Percentiles rank a stretch among this genome's conserved stretches.
Evolutionary conservation across 2,113 vertebrate species (phyloP).

Genomic region (Pluvianellus socialis): DNA sequence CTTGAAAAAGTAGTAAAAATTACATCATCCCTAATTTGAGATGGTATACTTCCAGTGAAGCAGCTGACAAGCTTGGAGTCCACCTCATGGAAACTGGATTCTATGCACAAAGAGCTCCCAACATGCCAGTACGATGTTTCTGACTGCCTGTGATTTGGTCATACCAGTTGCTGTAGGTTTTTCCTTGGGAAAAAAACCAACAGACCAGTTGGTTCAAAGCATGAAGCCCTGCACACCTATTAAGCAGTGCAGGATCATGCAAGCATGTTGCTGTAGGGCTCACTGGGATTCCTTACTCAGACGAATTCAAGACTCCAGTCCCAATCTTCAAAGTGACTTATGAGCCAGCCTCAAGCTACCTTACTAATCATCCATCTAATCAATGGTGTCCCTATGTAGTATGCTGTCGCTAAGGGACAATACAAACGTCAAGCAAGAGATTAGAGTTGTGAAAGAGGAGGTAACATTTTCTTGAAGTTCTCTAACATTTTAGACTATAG

Average conservation of each 20-base stretch:
- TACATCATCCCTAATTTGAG: not conserved
- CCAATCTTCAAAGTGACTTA: slow-evolving; percentile 16
- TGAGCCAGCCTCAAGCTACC: slow-evolving; percentile 1
- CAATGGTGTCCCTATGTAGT: not conserved
- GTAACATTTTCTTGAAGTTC: not conserved
- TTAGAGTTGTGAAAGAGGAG: not conserved
- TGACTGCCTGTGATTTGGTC: not conserved
- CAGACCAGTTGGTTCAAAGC: not conserved
- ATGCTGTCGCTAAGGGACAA: not conserved
- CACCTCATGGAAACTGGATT: slow-evolving; percentile 5
- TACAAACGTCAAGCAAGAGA: not conserved
- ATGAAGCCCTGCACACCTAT: not conserved
- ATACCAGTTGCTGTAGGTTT: not conserved
- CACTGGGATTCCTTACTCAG: not conserved
- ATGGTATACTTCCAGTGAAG: not conserved
- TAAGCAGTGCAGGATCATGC: not conserved
- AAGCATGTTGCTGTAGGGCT: slow-evolving; percentile 19
- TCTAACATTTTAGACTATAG: not conserved
- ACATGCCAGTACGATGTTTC: not conserved
- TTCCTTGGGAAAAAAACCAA: not conserved
- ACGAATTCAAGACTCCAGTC: not conserved
- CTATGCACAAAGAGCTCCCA: not conserved
- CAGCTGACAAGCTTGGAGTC: not conserved
- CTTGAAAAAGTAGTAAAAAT: slow-evolving; percentile 7
- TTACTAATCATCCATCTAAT: not conserved